Conservation (phyloP, 2,797 vertebrate species). For the Sorex maritimensis region DNA sequence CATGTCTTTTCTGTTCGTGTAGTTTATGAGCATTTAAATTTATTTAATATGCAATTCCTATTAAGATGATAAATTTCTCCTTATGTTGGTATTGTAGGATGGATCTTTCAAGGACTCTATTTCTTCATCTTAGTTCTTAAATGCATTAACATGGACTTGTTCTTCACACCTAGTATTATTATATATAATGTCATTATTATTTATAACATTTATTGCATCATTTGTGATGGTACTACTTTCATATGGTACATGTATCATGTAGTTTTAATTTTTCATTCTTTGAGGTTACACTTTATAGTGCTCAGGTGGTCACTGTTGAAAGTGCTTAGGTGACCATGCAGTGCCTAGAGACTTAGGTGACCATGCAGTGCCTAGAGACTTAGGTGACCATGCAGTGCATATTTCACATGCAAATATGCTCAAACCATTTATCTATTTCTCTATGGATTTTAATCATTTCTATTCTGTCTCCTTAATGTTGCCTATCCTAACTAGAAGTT, state of each 20-base stretch:
- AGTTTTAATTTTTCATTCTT: too few species aligned
- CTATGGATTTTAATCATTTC: neutral
- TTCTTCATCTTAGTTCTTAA: neutral
- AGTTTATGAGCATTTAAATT: neutral
- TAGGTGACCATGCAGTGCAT: too few species aligned
- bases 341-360: too few species aligned
- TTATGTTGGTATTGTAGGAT: neutral
- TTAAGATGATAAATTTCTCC: neutral
- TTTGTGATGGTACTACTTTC: neutral
- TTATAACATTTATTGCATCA: neutral
- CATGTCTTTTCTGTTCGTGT: conserved; percentile 1
- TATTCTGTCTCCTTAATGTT: neutral
- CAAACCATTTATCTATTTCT: too few species aligned
- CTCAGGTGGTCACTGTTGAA: too few species aligned
- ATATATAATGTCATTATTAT: too few species aligned
- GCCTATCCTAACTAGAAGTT: neutral
- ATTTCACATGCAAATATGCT: too few species aligned
- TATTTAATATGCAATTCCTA: neutral
- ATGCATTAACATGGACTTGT: neutral
- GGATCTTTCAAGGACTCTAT: neutral
- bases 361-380: too few species aligned
- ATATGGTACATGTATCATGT: neutral
- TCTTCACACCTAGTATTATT: neutral
- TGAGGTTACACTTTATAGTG: too few species aligned
- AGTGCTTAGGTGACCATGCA: too few species aligned